Percentiles rank a stretch among this genome's conserved stretches.
These are phyloP conservation scores for Antrozous pallidus DNA, from an alignment of 2,797 vertebrate species.

Conservation along the genomic window DNA sequence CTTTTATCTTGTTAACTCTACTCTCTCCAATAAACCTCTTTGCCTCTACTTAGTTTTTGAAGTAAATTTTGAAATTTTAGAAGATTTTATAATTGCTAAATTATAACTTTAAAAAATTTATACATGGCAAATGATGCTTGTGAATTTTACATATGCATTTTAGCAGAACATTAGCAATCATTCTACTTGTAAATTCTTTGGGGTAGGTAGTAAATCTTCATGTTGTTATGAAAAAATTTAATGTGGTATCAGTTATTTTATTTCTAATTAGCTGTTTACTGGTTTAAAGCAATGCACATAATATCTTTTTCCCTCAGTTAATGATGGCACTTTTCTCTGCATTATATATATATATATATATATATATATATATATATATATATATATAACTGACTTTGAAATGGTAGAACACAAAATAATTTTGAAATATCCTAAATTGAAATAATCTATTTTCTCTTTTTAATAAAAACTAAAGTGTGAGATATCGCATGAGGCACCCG, in stretches of 20 bases:
- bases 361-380: too few species aligned
- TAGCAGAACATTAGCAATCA: background rate
- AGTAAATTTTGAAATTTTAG: background rate
- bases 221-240: background rate
- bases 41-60: background rate
- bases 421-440: slow-evolving; percentile 13
- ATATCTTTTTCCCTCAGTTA: background rate
- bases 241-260: background rate
- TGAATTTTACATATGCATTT: background rate
- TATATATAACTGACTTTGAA: background rate
- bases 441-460: background rate
- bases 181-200: background rate
- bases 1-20: background rate
- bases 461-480: background rate
- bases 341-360: background rate
- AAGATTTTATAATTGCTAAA: background rate
- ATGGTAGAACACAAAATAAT: background rate
- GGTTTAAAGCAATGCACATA: background rate
- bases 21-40: background rate
- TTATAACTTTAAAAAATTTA: background rate
- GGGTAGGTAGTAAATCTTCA: background rate
- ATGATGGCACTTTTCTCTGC: background rate
- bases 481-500: too few species aligned
- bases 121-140: background rate
- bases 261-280: background rate